phyloP scores from a whole-genome alignment of 1,140 invertebrate genomes.

The Drosophila subpulchrella region DNA sequence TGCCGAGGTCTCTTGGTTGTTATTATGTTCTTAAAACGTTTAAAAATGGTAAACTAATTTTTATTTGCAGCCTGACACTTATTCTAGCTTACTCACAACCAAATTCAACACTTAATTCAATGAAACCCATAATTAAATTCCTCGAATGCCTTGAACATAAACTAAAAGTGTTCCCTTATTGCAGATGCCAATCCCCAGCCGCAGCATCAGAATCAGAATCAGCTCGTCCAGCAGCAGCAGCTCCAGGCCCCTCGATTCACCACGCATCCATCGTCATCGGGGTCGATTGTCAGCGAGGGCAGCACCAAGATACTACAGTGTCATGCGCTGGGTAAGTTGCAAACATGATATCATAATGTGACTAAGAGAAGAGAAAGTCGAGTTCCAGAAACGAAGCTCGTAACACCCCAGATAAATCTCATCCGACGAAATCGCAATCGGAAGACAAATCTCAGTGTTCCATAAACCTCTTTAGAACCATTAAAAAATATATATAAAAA shows the following conservation, averaged over 20 bases:
- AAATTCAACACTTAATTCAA: neutral
- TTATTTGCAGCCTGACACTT: too few species aligned
- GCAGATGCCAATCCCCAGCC: slow-evolving; percentile 45
- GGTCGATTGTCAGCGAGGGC: slow-evolving; percentile 93
- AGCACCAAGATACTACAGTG: slow-evolving; percentile 95
- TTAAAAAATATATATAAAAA: too few species aligned
- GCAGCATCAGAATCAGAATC: slow-evolving; percentile 52
- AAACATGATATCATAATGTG: slow-evolving; percentile 1
- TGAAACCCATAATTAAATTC: slow-evolving; percentile 19
- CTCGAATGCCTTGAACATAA: slow-evolving; percentile 10
- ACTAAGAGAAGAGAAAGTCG: neutral
- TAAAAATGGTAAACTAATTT: too few species aligned
- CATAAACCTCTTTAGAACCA: neutral
- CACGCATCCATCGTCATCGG: slow-evolving; percentile 92
- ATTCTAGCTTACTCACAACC: neutral
- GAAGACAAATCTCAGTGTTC: neutral
- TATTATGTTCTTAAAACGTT: neutral
- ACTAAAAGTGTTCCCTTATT: slow-evolving; percentile 19
- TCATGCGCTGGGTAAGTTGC: slow-evolving; percentile 91
- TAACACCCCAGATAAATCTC: too few species aligned
- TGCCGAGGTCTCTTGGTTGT: neutral
- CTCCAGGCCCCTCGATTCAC: slow-evolving; percentile 93
- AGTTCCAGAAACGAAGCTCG: neutral
- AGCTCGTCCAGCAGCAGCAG: slow-evolving; percentile 40
- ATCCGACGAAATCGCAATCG: neutral